Evolutionary conservation across 2,888 invertebrate genomes (phyloP).

Genomic region (Zelleria hepariella): DNA sequence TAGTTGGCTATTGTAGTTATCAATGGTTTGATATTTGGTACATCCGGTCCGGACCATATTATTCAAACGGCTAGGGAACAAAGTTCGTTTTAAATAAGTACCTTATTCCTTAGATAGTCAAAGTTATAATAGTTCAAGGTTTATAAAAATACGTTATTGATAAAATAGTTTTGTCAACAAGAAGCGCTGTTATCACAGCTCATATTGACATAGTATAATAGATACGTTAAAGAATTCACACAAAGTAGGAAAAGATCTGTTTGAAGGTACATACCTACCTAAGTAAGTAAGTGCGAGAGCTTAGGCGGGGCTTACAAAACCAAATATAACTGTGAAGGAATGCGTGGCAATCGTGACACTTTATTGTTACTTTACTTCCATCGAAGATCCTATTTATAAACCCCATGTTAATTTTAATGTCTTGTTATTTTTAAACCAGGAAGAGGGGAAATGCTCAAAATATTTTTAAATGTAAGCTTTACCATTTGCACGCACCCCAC

Average conservation of each 20-base stretch:
- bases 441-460: conserved; percentile 51
- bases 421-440: conserved; percentile 56
- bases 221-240: conserved; percentile 16
- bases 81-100: neutral
- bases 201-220: neutral
- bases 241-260: neutral
- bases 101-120: neutral
- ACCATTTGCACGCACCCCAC: conserved; percentile 25
- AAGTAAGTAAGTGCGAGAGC: neutral
- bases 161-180: neutral
- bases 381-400: conserved; percentile 51
- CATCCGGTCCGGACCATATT: no score
- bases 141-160: neutral
- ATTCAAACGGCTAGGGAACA: neutral
- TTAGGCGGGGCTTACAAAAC: neutral
- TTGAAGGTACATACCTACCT: no score
- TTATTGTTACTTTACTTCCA: conserved; percentile 57
- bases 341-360: conserved; percentile 37
- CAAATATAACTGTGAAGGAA: neutral
- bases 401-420: conserved; percentile 48
- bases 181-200: neutral
- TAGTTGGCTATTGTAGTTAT: no score
- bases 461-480: conserved; percentile 40
- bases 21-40: no score
- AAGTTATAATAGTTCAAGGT: neutral